Evolutionary conservation across 2,888 invertebrate genomes (phyloP).

Genomic region (Zele albiditarsus): DNA sequence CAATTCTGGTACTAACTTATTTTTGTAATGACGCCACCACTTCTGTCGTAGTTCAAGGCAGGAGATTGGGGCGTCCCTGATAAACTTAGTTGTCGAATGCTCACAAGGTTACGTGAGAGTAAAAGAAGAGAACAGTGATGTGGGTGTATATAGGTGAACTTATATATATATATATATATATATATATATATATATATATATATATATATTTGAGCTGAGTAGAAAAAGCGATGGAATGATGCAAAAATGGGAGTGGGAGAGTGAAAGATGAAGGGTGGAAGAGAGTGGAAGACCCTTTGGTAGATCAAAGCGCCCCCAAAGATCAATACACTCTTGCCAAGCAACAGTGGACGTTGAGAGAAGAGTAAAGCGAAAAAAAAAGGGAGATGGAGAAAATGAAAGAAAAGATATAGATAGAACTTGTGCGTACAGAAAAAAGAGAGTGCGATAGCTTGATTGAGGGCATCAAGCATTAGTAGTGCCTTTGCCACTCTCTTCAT

Average conservation of each 20-base stretch:
- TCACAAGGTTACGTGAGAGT: conserved; percentile 45
- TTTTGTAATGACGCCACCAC: conserved; percentile 69
- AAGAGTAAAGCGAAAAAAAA: conserved; percentile 28
- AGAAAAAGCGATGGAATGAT: conserved; percentile 43
- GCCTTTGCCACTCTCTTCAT: conserved; percentile 61
- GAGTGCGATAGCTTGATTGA: conserved; percentile 68
- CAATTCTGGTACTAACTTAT: conserved; percentile 66
- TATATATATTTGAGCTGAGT: conserved; percentile 17
- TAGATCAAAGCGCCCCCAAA: conserved; percentile 71
- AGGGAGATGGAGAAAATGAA: conserved; percentile 39
- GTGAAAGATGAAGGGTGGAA: conserved; percentile 29
- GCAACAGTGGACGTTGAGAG: conserved; percentile 47
- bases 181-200: not conserved
- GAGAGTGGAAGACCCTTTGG: conserved; percentile 60
- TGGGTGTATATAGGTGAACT: conserved; percentile 3
- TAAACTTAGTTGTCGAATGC: conserved; percentile 65
- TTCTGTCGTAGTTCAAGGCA: conserved; percentile 56
- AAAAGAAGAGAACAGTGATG: conserved; percentile 12
- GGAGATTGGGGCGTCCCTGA: conserved; percentile 57
- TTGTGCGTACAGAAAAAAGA: conserved; percentile 45
- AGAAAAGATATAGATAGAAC: conserved; percentile 39
- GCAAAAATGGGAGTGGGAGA: conserved; percentile 32
- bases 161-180: not conserved
- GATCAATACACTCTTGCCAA: conserved; percentile 69
- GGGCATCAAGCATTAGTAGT: conserved; percentile 69